These are phyloP conservation scores for Aeoliscus strigatus DNA, from an alignment of 2,797 vertebrate species.

Conservation along the genomic window DNA sequence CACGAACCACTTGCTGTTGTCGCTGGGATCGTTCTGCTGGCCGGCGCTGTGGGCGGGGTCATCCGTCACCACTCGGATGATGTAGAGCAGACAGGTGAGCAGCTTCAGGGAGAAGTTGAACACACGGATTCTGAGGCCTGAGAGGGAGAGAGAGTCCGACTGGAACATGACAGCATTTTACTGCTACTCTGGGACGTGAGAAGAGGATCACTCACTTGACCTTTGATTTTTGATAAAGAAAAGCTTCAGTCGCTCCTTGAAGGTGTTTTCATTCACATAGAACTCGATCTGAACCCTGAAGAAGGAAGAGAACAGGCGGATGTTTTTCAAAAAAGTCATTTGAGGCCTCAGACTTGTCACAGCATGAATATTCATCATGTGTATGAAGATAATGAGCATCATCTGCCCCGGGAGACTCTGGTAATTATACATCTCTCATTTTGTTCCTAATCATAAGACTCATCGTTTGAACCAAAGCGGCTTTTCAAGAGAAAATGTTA, in stretches of 20 bases:
- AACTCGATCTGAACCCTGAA: slow-evolving; percentile 94
- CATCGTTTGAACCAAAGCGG: neutral
- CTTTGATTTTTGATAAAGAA: slow-evolving; percentile 99
- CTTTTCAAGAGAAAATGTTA: slow-evolving; percentile 6
- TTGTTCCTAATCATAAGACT: slow-evolving; percentile 21
- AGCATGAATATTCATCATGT: slow-evolving; percentile 24
- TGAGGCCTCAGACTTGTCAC: slow-evolving; percentile 2
- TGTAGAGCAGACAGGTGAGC: slow-evolving; percentile 92
- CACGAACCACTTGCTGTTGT: slow-evolving; percentile 64
- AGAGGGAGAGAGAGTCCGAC: neutral
- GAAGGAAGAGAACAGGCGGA: slow-evolving; percentile 9
- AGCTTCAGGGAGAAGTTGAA: slow-evolving; percentile 97
- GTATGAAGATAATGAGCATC: slow-evolving; percentile 34
- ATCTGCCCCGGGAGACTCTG: slow-evolving; percentile 20
- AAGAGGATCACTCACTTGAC: slow-evolving; percentile 81
- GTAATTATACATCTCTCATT: slow-evolving; percentile 30
- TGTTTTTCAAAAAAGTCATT: neutral
- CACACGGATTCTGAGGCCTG: slow-evolving; percentile 91
- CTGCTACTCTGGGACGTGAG: neutral
- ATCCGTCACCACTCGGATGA: slow-evolving; percentile 88
- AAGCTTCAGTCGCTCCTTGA: slow-evolving; percentile 94
- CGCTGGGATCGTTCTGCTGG: slow-evolving; percentile 35
- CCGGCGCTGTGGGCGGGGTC: slow-evolving; percentile 63
- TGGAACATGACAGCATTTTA: too few species aligned
- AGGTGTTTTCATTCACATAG: slow-evolving; percentile 96